These are phyloP conservation scores for Drosophila elegans DNA, from an alignment of 1,140 invertebrate species.

Conservation along the genomic window DNA sequence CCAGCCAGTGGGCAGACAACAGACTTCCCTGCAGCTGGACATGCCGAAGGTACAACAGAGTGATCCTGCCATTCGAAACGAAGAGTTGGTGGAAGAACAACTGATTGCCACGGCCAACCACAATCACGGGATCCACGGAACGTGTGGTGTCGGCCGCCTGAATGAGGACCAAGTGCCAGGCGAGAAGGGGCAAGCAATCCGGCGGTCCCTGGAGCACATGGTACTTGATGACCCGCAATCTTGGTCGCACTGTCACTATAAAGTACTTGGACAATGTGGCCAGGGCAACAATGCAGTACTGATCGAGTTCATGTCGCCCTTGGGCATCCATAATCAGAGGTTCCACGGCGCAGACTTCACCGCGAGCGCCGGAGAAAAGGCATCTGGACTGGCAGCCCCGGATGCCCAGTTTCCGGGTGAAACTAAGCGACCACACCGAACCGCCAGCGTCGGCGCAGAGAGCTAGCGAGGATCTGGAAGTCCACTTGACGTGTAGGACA, in stretches of 20 bases:
- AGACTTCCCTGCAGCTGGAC: constrained; percentile 89
- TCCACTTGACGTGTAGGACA: constrained; percentile 93
- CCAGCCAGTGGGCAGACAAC: constrained; percentile 94
- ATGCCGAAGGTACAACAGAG: constrained; percentile 87
- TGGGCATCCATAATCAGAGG: constrained; percentile 91
- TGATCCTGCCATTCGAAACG: constrained; percentile 74
- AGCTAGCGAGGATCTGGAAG: constrained; percentile 87
- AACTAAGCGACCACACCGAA: constrained; percentile 98
- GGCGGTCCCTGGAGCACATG: constrained; percentile 87
- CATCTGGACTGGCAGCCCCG: constrained; percentile 95
- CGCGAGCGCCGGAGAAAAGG: constrained; percentile 96
- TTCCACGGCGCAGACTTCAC: constrained; percentile 95
- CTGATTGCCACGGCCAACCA: constrained; percentile 92
- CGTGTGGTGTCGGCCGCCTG: constrained; percentile 90
- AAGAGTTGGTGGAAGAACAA: constrained; percentile 90
- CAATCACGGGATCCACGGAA: constrained; percentile 93
- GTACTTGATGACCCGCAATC: constrained; percentile 86
- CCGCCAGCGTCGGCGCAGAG: constrained; percentile 97
- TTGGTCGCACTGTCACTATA: constrained; percentile 93
- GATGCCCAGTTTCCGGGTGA: constrained; percentile 95
- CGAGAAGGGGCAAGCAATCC: constrained; percentile 92
- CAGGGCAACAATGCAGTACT: constrained; percentile 94
- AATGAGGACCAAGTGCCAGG: constrained; percentile 96
- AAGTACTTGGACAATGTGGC: constrained; percentile 96
- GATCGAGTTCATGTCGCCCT: constrained; percentile 89